Percentiles rank a stretch among this genome's conserved stretches.
These are phyloP conservation scores for Trichonephila clavipes DNA, from an alignment of 1,140 invertebrate species.

Conservation along the genomic window DNA sequence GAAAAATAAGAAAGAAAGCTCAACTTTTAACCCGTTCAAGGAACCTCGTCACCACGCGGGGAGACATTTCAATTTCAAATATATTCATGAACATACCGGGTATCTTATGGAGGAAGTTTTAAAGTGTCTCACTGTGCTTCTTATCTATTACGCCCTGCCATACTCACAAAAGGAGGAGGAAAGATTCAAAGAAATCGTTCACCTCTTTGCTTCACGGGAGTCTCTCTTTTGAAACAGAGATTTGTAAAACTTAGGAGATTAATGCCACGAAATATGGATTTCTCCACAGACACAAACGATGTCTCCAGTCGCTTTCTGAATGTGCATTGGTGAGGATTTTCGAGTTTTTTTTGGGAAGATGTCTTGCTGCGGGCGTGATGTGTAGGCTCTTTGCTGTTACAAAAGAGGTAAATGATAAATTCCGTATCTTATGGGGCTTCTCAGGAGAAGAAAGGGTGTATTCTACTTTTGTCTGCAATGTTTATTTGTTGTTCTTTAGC, in stretches of 20 bases:
- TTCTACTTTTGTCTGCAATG: neutral
- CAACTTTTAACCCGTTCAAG: conserved; percentile 31
- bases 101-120: conserved; percentile 40
- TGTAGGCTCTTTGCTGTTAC: conserved; percentile 6
- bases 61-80: conserved; percentile 68
- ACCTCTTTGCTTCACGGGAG: neutral
- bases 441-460: neutral
- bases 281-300: conserved; percentile 40
- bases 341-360: neutral
- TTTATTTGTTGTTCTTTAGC: neutral
- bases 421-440: neutral
- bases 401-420: conserved; percentile 24
- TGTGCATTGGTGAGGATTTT: neutral
- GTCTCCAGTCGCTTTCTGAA: conserved; percentile 18
- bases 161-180: conserved; percentile 30
- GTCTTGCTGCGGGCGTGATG: neutral
- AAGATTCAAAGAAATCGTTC: conserved; percentile 30
- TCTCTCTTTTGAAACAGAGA: neutral
- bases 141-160: conserved; percentile 33
- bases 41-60: neutral
- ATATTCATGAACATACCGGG: conserved; percentile 47
- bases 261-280: conserved; percentile 54
- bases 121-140: conserved; percentile 3
- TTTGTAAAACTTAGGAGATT: neutral
- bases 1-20: neutral